Evolutionary conservation across 2,888 invertebrate species (phyloP), one percentile per base, ranked within the genome.

Genomic region (Apotomis betuletana): DNA sequence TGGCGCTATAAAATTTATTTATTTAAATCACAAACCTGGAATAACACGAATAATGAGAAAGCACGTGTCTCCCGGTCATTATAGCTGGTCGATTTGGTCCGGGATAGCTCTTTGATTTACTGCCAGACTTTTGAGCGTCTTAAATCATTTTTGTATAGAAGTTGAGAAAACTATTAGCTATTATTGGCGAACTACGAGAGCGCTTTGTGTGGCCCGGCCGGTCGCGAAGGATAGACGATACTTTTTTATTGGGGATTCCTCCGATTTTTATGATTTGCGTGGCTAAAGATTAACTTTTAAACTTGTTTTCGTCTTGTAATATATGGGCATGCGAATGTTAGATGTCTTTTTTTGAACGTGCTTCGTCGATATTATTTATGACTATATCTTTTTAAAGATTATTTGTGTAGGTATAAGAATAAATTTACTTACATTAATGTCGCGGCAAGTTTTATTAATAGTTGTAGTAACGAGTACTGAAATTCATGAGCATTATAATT

Each of bases 131-230:
- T 91, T 87, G 90, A 91, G 85, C 84, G 84, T 83, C 88, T 85
- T 92, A 92, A 92, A 92, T 93, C 92, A 92, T 87, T 81, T 88
- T 85, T 90, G 86, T 91, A 91, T 90, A 85, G 88, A 90, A 90
- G 86, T 91, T 88, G 88, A 90, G 90, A 92, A 89, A 92, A 93
- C 91, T 92, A 93, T 92, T 92, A 91, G 89, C 88, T 91, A 90
- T 91, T 91, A 91, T 88, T 89, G 87, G 89, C 86, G 84, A 88
- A 86, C 87, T 90, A 88, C 86, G 86, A 85, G 78, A 75, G 78
- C 81, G 85, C 79, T 87, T 90, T 90, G 87, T 91, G 86, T 80
- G 86, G 82, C 79, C 82, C 80, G 79, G 75, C 76, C 80, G 76
- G 71, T 80, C 75, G 55, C 76, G 78, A 80, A 78, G 79, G 81